phyloP scores from a whole-genome alignment of 2,888 invertebrate genomes.

The Andrena bucephala region DNA sequence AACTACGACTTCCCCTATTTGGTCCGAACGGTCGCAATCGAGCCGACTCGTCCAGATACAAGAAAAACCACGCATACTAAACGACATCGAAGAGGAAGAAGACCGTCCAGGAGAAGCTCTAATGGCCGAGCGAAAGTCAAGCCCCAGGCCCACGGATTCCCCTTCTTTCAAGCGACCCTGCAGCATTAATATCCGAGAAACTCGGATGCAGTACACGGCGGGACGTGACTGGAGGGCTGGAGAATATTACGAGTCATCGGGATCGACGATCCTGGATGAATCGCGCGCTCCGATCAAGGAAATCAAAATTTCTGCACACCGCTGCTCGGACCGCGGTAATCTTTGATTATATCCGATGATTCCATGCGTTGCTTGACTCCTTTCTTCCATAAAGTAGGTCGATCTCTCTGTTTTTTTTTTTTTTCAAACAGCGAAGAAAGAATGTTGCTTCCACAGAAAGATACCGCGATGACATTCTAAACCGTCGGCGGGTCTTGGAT shows the following conservation, averaged over 20 bases:
- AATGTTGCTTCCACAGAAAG: background rate
- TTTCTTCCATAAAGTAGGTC: conserved; percentile 13
- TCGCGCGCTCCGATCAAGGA: conserved; percentile 43
- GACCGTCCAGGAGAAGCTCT: conserved; percentile 54
- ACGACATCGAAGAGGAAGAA: conserved; percentile 58
- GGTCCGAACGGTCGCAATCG: conserved; percentile 2
- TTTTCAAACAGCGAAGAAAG: background rate
- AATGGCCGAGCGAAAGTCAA: conserved; percentile 79
- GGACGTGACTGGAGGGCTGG: conserved; percentile 61
- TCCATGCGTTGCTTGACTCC: background rate
- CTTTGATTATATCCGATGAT: background rate
- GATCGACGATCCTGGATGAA: conserved; percentile 38
- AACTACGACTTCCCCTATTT: background rate
- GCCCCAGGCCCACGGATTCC: conserved; percentile 70
- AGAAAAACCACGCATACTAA: conserved; percentile 49
- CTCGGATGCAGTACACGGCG: conserved; percentile 69
- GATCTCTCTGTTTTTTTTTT: background rate
- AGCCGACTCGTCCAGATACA: conserved; percentile 23
- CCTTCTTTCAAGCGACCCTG: conserved; percentile 71
- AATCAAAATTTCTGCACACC: conserved; percentile 41
- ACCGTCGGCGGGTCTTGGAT: background rate
- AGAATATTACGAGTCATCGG: conserved; percentile 62
- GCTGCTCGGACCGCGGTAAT: background rate
- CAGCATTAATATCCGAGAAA: conserved; percentile 76
- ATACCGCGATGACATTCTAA: conserved; percentile 10